A percentile compares a stretch with the other conserved stretches of the same genome.
Evolutionary conservation across 1,140 invertebrate genomes (phyloP).

Genomic region (Heliothis virescens): DNA sequence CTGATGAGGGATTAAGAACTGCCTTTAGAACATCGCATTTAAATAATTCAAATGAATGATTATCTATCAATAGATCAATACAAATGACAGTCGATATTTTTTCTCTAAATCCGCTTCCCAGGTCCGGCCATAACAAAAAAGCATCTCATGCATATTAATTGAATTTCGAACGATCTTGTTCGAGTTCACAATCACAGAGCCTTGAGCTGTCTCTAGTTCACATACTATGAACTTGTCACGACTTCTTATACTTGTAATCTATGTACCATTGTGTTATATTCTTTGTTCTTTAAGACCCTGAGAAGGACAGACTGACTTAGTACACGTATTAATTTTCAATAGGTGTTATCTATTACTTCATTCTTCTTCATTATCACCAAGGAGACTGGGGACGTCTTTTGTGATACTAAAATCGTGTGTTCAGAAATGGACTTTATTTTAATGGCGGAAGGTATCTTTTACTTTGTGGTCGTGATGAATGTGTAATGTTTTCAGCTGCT

Average conservation of each 20-base stretch:
- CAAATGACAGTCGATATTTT: background rate
- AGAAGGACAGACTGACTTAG: slow-evolving; percentile 13
- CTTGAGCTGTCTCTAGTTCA: slow-evolving; percentile 10
- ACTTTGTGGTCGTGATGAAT: background rate
- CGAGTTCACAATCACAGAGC: slow-evolving; percentile 3
- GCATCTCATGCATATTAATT: slow-evolving; percentile 13
- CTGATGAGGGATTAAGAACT: too few species aligned
- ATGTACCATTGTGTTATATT: slow-evolving; percentile 17
- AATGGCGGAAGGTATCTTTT: background rate
- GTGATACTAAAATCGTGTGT: background rate
- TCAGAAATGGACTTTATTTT: background rate
- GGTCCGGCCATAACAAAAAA: slow-evolving; percentile 15
- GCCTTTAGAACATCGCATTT: too few species aligned
- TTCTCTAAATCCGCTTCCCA: background rate
- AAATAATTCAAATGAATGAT: too few species aligned
- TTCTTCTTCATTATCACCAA: background rate
- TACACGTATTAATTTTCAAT: slow-evolving; percentile 8
- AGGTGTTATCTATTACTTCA: background rate
- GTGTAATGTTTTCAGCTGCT: background rate
- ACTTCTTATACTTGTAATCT: slow-evolving; percentile 11
- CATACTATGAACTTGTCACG: slow-evolving; percentile 26
- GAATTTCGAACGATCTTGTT: background rate
- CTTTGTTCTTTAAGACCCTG: slow-evolving; percentile 22
- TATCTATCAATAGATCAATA: too few species aligned
- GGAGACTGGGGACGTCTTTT: background rate